Base-by-base conservation (phyloP, 2,797 vertebrate genomes). In the Atherinosoma microstoma region DNA sequence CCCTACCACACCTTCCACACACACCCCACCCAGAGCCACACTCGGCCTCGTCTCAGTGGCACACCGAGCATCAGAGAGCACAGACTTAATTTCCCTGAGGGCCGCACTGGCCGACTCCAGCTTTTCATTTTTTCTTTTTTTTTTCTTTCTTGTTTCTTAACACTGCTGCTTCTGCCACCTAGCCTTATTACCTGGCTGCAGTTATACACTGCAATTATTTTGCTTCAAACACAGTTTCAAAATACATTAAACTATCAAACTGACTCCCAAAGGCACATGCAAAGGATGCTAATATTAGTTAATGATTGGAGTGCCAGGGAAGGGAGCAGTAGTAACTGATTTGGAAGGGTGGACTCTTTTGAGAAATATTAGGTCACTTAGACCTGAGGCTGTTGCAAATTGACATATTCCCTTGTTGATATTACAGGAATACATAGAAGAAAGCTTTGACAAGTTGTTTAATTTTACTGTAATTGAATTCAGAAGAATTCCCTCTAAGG, bases 71-170 rank as follows among this genome's bases (percentile, higher is more conserved):
- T 81, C 65, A 32, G 78, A 81, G 82, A 87, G 82, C 82, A 69
- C 77, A 66, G 75, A 64, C 78, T 92, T 93, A 90, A 92, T 94
- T 94, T 94, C 93, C 91, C 92, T 6, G 29, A 84, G 86, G 92
- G 67, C 78, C 2, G 11, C 49, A 38, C 78, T 71, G 79, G 80
- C 84, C 62, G 16, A 78, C 77, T 87, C 75, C 78, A 75, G 60
- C 36, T 8, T 64, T 67, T 72, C 13, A 42, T 32, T 4, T 8
- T 9, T 45, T 45, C 34, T 54, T 35, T 6, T 9, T 45, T 38
- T 54, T 35, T 6, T 29, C 2, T 6, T 16, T 32, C 58, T 71
- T 12, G 1, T 64, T 87, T 67, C 51, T 70, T 65, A 75, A 76
- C 15, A 8, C 79, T 49, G 40, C 76, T 67, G 34, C 85, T 86